phyloP scores from a whole-genome alignment of 2,888 invertebrate species.

The Mythimna lalbum region DNA sequence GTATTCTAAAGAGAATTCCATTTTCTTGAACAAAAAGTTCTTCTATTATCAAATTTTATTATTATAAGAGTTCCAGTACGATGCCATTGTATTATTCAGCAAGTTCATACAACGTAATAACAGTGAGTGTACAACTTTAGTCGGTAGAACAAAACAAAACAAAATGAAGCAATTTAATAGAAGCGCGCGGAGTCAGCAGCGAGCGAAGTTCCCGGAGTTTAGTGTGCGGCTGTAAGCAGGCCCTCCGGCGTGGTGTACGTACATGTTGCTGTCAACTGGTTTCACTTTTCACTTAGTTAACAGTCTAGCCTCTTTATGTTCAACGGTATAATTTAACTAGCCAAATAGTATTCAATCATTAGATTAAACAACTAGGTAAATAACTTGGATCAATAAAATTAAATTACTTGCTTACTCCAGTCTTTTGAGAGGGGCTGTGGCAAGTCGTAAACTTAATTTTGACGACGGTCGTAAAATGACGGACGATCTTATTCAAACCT shows the following conservation, averaged over 20 bases:
- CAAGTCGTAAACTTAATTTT: no score
- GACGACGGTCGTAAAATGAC: no score
- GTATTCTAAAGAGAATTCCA: slow-evolving; percentile 7
- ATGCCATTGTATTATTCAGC: slow-evolving; percentile 20
- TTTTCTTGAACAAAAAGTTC: slow-evolving; percentile 21
- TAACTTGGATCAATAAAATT: no score
- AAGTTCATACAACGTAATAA: slow-evolving; percentile 38
- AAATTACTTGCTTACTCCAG: no score
- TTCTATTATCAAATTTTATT: slow-evolving; percentile 13
- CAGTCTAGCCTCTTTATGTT: no score
- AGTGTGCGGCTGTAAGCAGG: slow-evolving; percentile 27
- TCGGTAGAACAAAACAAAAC: slow-evolving; percentile 36
- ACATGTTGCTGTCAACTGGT: no score
- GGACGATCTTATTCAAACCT: no score
- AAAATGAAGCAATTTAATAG: slow-evolving; percentile 49
- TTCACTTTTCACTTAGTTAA: no score
- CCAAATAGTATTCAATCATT: no score
- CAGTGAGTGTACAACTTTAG: slow-evolving; percentile 25
- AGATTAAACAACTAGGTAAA: no score
- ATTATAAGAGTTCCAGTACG: slow-evolving; percentile 8
- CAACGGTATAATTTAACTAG: no score
- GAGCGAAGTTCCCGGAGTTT: slow-evolving; percentile 29
- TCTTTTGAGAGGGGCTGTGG: neutral
- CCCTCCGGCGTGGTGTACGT: neutral
- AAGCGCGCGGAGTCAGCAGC: slow-evolving; percentile 40